Base-by-base conservation (phyloP, 2,888 invertebrate species). In the Nephrocerus scutellatus region DNA sequence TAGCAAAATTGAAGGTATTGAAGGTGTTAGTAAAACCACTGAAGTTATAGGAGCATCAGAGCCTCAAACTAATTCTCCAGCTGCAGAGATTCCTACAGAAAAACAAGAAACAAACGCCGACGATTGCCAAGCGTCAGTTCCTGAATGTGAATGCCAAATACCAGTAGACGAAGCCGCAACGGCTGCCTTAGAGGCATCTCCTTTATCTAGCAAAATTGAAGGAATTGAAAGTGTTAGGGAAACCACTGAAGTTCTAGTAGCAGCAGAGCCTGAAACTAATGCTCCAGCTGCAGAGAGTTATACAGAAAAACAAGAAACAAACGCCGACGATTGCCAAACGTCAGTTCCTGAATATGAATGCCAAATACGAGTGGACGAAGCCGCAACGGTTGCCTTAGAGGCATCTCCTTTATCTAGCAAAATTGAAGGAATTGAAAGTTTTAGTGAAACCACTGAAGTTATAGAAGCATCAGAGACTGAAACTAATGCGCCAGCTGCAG, bases 211-310 rank as follows among this genome's bases (percentile, higher is more conserved):
- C n/a, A n/a, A n/a, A n/a, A n/a, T n/a, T n/a, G n/a, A n/a, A n/a
- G n/a, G n/a, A n/a, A n/a, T n/a, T n/a, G n/a, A n/a, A n/a, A n/a
- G n/a, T n/a, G n/a, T n/a, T n/a, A n/a, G n/a, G n/a, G n/a, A n/a
- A 13, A 8, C 26, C 20, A 10, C 36, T n/a, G 22, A 19, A 16
- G 12, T 16, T 9, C 18, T 6, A 6, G n/a, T 13, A 6, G 21
- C 21, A 32, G 23, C 31, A 30, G 24, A 22, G 32, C 5, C 20
- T n/a, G 8, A 26, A 24, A 15, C 19, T n/a, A 25, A 30, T 24
- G 23, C n/a, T 18, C 10, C 10, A 4, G 9, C 9, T 4, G 13
- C 10, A 5, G 16, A 20, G 10, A n/a, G n/a, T n/a, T n/a, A n/a
- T n/a, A n/a, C n/a, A n/a, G n/a, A n/a, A n/a, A n/a, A n/a, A n/a